Percentiles rank a stretch among this genome's conserved stretches.
phyloP scores from a whole-genome alignment of 2,888 invertebrate species.

The Heterodera filipjevi region DNA sequence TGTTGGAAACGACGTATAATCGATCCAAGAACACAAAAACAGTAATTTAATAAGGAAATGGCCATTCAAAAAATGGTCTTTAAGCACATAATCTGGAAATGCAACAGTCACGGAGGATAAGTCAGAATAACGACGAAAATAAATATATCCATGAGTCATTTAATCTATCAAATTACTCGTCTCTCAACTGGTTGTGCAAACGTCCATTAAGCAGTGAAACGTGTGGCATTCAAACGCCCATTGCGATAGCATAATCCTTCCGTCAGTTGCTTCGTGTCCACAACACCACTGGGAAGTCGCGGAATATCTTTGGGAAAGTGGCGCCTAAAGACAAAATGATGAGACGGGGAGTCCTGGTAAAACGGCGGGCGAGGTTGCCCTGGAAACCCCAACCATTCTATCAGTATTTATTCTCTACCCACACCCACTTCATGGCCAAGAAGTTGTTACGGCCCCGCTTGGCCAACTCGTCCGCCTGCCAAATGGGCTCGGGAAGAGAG shows the following conservation, averaged over 20 bases:
- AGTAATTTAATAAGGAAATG: too few species aligned
- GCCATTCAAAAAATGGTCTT: too few species aligned
- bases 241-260: conserved; percentile 32
- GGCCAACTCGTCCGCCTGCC: conserved; percentile 44
- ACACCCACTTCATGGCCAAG: conserved; percentile 32
- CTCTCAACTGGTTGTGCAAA: background rate
- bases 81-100: too few species aligned
- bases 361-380: too few species aligned
- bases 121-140: too few species aligned
- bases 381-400: too few species aligned
- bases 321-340: conserved; percentile 11
- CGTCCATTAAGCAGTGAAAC: conserved; percentile 40
- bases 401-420: too few species aligned
- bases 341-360: too few species aligned
- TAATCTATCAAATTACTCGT: background rate
- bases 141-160: background rate
- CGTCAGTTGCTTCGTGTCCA: conserved; percentile 29
- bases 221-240: conserved; percentile 30
- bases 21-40: too few species aligned
- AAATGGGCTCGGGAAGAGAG: conserved; percentile 43
- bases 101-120: too few species aligned
- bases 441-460: conserved; percentile 43
- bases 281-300: conserved; percentile 22
- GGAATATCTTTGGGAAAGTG: conserved; percentile 29
- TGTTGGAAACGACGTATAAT: too few species aligned